phyloP scores from a whole-genome alignment of 2,797 vertebrate genomes.

The Oreonectes daqikongensis region DNA sequence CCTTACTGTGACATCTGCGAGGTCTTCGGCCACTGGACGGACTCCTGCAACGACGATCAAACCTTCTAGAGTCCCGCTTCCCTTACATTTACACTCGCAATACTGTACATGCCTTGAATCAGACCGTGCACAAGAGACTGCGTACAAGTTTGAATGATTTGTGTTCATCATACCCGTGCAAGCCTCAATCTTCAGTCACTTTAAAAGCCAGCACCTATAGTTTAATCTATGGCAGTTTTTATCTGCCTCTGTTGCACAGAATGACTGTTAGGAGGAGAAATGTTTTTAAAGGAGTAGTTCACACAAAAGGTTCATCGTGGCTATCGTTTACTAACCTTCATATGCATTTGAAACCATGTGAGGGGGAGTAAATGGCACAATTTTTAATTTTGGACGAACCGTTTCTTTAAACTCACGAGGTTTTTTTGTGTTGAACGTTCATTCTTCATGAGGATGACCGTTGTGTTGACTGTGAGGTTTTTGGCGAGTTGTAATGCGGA shows the following conservation, averaged over 20 bases:
- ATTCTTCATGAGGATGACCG: not conserved
- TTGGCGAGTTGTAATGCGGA: not conserved
- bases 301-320: not conserved
- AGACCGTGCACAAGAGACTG: slow-evolving; percentile 60
- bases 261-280: slow-evolving; percentile 20
- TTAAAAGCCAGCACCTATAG: slow-evolving; percentile 24
- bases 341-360: not conserved
- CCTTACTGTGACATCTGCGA: slow-evolving; percentile 97
- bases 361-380: not conserved
- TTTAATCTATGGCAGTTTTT: slow-evolving; percentile 4
- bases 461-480: not conserved
- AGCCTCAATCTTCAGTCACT: slow-evolving; percentile 34
- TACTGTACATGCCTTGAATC: slow-evolving; percentile 63
- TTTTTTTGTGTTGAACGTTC: not conserved
- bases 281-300: not conserved
- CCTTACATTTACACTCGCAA: slow-evolving; percentile 56
- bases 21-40: slow-evolving; percentile 93
- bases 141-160: slow-evolving; percentile 54
- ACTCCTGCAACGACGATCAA: slow-evolving; percentile 92
- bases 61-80: slow-evolving; percentile 84
- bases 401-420: no score
- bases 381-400: not conserved
- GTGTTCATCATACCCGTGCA: slow-evolving; percentile 28
- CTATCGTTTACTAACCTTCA: not conserved
- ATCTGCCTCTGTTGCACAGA: slow-evolving; percentile 28